Percentiles rank a stretch among this genome's conserved stretches.
phyloP scores from a whole-genome alignment of 64 coral and sea anemone genomes.

The Dendrophyllia cribrosa region DNA sequence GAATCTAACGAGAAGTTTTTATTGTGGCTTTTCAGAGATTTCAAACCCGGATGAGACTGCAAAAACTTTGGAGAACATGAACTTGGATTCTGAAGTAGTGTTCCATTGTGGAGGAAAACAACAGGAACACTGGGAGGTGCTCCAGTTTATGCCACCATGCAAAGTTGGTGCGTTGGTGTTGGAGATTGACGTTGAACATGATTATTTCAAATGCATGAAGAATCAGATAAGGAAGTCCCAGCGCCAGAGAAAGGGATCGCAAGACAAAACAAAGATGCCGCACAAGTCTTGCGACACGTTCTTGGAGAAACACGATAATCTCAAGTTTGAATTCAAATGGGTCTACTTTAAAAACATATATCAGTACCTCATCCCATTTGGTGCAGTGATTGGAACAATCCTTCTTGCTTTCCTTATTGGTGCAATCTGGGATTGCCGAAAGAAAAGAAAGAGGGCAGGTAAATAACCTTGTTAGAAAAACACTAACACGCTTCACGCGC shows the following conservation, averaged over 20 bases:
- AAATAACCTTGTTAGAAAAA: not conserved
- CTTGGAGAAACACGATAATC: not conserved
- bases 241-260: not conserved
- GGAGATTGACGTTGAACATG: not conserved
- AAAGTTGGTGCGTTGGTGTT: not conserved
- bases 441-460: not conserved
- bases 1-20: too few species aligned
- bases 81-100: not conserved
- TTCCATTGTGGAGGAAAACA: slow-evolving; percentile 11
- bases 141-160: not conserved
- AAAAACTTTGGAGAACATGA: not conserved
- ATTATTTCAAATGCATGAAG: slow-evolving; percentile 17
- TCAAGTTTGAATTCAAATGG: slow-evolving; percentile 25
- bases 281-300: not conserved
- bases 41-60: not conserved
- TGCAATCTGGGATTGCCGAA: not conserved
- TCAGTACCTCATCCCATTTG: slow-evolving; percentile 7
- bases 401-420: not conserved
- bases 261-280: not conserved
- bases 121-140: not conserved
- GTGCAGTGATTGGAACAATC: not conserved
- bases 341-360: not conserved
- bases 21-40: too few species aligned
- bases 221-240: not conserved
- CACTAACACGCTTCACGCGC: too few species aligned